phyloP scores from a whole-genome alignment of 2,888 invertebrate species.

The Hyposoter didymator region DNA sequence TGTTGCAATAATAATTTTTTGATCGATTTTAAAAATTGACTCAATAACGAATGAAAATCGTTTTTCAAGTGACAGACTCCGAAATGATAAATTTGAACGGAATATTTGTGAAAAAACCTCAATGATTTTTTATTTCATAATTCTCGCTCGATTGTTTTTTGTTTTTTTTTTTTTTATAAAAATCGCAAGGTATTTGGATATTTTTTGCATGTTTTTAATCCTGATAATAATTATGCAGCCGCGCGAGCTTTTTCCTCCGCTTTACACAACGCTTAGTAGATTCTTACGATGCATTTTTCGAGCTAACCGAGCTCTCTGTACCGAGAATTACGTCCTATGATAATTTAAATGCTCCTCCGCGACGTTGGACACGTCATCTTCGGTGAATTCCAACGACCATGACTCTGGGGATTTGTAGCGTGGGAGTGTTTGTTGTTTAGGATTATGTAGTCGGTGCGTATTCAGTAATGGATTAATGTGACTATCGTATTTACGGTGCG shows the following conservation, averaged over 20 bases:
- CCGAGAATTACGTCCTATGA: slow-evolving; percentile 52
- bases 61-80: not conserved
- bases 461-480: slow-evolving; percentile 22
- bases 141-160: not conserved
- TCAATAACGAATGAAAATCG: not conserved
- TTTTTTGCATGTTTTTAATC: slow-evolving; percentile 14
- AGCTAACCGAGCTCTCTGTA: slow-evolving; percentile 53
- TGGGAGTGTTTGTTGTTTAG: slow-evolving; percentile 64
- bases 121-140: not conserved
- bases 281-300: slow-evolving; percentile 53
- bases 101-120: not conserved
- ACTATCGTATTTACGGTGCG: slow-evolving; percentile 5
- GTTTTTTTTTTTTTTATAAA: not conserved
- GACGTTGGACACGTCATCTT: slow-evolving; percentile 50
- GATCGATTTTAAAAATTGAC: not conserved
- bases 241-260: slow-evolving; percentile 20
- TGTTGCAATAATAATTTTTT: not conserved
- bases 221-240: slow-evolving; percentile 28
- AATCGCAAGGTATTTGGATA: not conserved
- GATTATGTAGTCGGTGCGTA: slow-evolving; percentile 42
- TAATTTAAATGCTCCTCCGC: slow-evolving; percentile 44
- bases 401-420: slow-evolving; percentile 32
- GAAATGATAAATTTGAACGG: not conserved
- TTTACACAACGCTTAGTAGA: slow-evolving; percentile 16
- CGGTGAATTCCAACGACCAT: slow-evolving; percentile 36